Percentiles rank a stretch among this genome's conserved stretches.
Evolutionary conservation across 2,797 vertebrate species (phyloP).

Genomic region (Mus spretus): DNA sequence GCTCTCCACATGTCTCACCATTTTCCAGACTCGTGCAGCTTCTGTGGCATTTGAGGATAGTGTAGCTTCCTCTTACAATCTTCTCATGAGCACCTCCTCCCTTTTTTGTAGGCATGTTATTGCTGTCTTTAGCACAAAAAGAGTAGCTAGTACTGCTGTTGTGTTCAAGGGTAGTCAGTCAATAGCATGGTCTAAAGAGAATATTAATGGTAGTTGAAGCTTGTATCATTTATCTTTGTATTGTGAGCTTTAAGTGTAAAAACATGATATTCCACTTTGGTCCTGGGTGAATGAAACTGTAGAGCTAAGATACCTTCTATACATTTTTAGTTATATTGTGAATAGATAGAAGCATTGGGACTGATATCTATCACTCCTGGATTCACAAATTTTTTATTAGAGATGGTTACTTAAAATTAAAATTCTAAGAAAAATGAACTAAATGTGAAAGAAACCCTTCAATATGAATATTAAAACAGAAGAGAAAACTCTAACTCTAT

Average conservation of each 20-base stretch:
- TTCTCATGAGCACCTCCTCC: constrained; percentile 59
- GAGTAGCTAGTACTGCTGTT: constrained; percentile 8
- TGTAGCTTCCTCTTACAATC: constrained; percentile 26
- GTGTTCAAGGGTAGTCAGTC: constrained; percentile 28
- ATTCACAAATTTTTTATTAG: background rate
- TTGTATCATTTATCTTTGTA: background rate
- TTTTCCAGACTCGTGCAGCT: constrained; percentile 55
- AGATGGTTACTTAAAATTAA: constrained; percentile 34
- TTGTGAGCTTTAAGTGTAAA: constrained; percentile 54
- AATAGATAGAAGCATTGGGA: background rate
- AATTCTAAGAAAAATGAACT: background rate
- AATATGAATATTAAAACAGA: background rate
- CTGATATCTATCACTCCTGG: background rate
- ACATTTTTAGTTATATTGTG: background rate
- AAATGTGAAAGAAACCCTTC: background rate
- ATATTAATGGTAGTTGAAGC: constrained; percentile 56
- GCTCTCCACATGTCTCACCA: constrained; percentile 66
- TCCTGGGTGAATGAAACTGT: background rate
- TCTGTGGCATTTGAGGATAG: constrained; percentile 71
- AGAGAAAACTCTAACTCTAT: background rate
- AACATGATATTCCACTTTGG: constrained; percentile 26
- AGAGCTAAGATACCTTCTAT: background rate
- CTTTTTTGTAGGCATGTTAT: background rate
- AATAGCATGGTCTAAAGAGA: background rate
- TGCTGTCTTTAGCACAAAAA: constrained; percentile 36